Base-by-base conservation (phyloP, 2,797 vertebrate species). In the Sebastes vulpes region DNA sequence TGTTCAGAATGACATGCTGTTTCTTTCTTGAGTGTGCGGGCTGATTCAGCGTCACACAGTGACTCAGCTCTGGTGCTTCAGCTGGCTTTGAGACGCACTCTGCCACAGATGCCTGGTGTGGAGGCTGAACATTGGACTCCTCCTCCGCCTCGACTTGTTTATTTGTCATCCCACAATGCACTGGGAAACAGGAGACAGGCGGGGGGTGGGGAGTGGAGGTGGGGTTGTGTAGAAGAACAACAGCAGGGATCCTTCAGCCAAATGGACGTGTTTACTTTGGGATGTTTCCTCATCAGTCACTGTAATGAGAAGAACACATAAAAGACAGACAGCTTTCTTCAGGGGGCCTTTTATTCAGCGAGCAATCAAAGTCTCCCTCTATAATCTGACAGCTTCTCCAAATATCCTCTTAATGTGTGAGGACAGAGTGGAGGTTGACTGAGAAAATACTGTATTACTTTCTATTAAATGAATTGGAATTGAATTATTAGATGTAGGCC, bases 81-180 rank as follows among this genome's bases (percentile, higher is more conserved):
- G 89, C 78, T 66, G 75, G 74, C 90, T 89, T 84, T 81, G 77
- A 89, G 84, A 84, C 83, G 78, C 83, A 70, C 70, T 32, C 52
- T 35, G 65, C 84, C 82, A 83, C 88, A 56, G 69, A 82, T 84
- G 77, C 72, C 86, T 21, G 72, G 82, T 83, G 86, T 82, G 77
- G 84, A 84, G 84, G 88, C 84, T 89, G 88, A 88, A 83, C 84
- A 48, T 73, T 85, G 85, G 86, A 82, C 92, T 88, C 85, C 88
- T 87, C 89, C 91, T 89, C 88, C 25, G 38, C 83, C 72, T 81
- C 63, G 75, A 74, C 79, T 75, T 94, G 88, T 92, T 92, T 94
- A 85, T 90, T 91, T 89, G 84, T 85, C 67, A 61, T 82, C 90
- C 91, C 92, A 93, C 82, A 93, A 93, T 93, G 92, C 92, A 92